Percentiles rank a stretch among this genome's conserved stretches.
phyloP scores from a whole-genome alignment of 1,140 invertebrate genomes.

The Metopolophium dirhodum region DNA sequence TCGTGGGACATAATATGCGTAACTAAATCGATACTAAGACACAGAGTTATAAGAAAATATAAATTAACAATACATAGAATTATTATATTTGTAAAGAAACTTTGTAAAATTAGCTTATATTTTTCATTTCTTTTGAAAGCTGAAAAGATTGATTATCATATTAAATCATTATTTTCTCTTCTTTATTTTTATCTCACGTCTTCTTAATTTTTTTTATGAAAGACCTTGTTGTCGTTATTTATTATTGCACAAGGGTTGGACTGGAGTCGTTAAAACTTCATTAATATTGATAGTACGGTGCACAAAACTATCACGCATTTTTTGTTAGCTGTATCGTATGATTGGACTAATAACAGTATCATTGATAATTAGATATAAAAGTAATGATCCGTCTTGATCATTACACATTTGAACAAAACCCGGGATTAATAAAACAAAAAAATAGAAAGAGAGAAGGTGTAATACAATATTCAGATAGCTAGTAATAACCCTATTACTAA shows the following conservation, averaged over 20 bases:
- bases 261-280: background rate
- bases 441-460: background rate
- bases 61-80: background rate
- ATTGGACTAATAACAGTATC: background rate
- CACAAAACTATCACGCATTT: background rate
- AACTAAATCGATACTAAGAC: background rate
- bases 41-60: background rate
- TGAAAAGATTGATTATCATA: conserved; percentile 31
- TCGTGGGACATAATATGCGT: background rate
- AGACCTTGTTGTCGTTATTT: background rate
- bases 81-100: conserved; percentile 5
- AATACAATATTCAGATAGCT: background rate
- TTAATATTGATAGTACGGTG: background rate
- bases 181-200: background rate
- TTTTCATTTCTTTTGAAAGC: conserved; percentile 7
- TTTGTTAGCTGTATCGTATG: background rate
- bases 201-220: background rate
- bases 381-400: background rate
- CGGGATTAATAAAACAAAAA: background rate
- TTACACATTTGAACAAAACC: background rate
- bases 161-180: conserved; percentile 15
- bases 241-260: conserved; percentile 1
- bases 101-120: background rate
- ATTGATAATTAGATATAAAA: background rate
- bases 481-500: background rate